These are phyloP conservation scores for Leptinotarsa undecemlineata DNA, from an alignment of 1,140 invertebrate species.

Conservation along the genomic window DNA sequence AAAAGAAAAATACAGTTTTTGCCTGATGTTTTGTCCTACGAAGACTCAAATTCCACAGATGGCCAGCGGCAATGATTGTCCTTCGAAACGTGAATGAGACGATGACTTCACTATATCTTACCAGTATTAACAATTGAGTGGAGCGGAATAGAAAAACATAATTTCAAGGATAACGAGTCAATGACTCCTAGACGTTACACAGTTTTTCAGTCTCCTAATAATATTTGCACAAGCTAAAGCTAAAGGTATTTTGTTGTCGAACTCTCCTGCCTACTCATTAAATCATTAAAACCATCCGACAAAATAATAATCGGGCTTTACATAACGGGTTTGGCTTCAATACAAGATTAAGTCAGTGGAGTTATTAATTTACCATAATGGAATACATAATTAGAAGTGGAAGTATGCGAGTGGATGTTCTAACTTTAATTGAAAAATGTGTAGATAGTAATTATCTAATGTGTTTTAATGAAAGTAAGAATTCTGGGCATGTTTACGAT, in stretches of 20 bases:
- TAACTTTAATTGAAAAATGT: neutral
- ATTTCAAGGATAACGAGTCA: conserved; percentile 14
- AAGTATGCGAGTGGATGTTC: neutral
- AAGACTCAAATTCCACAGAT: neutral
- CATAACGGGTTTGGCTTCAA: conserved; percentile 5
- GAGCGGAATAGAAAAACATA: conserved; percentile 21
- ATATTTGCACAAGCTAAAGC: neutral
- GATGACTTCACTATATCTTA: neutral
- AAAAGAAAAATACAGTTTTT: too few species aligned
- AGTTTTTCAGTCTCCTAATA: neutral
- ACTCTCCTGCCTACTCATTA: neutral
- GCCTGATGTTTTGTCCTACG: too few species aligned
- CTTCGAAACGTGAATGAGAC: neutral
- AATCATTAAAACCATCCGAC: conserved; percentile 6
- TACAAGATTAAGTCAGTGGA: neutral
- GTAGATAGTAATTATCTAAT: neutral
- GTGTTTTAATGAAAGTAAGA: neutral
- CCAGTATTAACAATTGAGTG: conserved; percentile 1
- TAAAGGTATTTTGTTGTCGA: neutral
- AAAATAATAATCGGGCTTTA: conserved; percentile 5
- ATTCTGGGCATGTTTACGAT: neutral
- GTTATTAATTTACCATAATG: conserved; percentile 6
- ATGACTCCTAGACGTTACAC: conserved; percentile 14
- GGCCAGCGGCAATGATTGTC: neutral
- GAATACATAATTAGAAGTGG: neutral